Evolutionary conservation across 2,888 invertebrate species (phyloP), one percentile per base, ranked within the genome.

Genomic region (Conus canariensis): DNA sequence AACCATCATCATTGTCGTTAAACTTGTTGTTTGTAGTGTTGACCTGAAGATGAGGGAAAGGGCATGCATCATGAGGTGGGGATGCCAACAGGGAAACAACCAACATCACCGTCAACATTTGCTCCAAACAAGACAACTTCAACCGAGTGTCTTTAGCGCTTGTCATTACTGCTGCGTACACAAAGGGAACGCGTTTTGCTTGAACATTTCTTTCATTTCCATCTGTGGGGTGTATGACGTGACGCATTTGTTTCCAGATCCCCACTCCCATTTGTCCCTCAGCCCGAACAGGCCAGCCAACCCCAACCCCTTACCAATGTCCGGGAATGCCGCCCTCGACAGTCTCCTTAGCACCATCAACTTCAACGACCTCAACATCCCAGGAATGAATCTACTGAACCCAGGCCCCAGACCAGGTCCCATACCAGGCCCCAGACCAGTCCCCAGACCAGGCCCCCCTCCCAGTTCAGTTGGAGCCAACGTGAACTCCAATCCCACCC

Each of bases 261-360:
- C n/a, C n/a, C 25, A n/a, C 45, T 45, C 45, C 22, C 45, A 80
- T 14, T 45, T 80, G 16, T 14, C 30, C 45, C 30, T 14, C 6
- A 19, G 2, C 45, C 3, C 45, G 30, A 80, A 80, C 80, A 25
- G 19, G 45, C 12, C 10, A 10, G 19, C 82, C 82, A 10, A n/a
- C 12, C 56, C 58, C 19, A 16, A 14, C 56, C 58, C 82, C 16
- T 45, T 14, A 4, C 45, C 45, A 25, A 74, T 10, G n/a, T 10
- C n/a, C 74, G n/a, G 22, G n/a, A 45, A 80, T 30, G 22, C 77
- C 77, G 30, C 16, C 30, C 6, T 80, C 12, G 77, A 80, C 77
- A 80, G 77, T 30, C 77, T 80, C 30, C 30, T 80, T 25, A 80
- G 77, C 82, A 83, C 6, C 82, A 83, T 83, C 82, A 58, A 83